Evolutionary conservation across 2,797 vertebrate genomes (phyloP).

Genomic region (Cirrhinus molitorella): DNA sequence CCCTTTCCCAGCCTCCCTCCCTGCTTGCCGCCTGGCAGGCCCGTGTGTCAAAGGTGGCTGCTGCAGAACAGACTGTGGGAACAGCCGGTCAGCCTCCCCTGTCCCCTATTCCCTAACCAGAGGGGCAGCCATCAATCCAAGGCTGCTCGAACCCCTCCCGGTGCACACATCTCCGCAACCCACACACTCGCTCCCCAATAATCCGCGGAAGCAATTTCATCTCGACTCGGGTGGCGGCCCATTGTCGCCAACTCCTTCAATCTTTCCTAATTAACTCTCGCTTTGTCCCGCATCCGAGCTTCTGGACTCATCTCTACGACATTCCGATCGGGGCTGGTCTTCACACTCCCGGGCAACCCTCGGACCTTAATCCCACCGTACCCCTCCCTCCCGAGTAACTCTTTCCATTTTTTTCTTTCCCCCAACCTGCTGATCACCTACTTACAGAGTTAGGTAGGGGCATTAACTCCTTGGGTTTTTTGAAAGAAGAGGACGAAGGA

Average conservation of each 20-base stretch:
- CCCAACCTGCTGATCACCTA: slow-evolving; percentile 95
- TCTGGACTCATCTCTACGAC: slow-evolving; percentile 92
- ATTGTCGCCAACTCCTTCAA: slow-evolving; percentile 89
- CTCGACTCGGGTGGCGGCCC: slow-evolving; percentile 85
- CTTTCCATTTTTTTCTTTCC: slow-evolving; percentile 80
- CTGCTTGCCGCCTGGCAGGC: slow-evolving; percentile 83
- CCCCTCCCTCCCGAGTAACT: slow-evolving; percentile 82
- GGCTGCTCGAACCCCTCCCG: slow-evolving; percentile 69
- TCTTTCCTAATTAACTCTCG: slow-evolving; percentile 95
- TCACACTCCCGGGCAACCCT: slow-evolving; percentile 93
- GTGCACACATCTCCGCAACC: slow-evolving; percentile 72
- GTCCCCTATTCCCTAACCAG: slow-evolving; percentile 83
- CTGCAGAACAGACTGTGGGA: slow-evolving; percentile 86
- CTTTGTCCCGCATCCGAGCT: slow-evolving; percentile 86
- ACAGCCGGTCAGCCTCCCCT: slow-evolving; percentile 85
- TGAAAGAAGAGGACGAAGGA: slow-evolving; percentile 77
- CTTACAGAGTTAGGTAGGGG: slow-evolving; percentile 93
- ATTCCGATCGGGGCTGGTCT: slow-evolving; percentile 92
- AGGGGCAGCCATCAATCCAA: slow-evolving; percentile 86
- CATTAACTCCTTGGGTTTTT: slow-evolving; percentile 80
- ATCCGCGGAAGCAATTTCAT: slow-evolving; percentile 96
- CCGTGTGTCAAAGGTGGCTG: slow-evolving; percentile 86
- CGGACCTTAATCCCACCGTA: slow-evolving; percentile 82
- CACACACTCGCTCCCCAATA: slow-evolving; percentile 86
- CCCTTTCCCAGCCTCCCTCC: slow-evolving; percentile 77